phyloP scores from a whole-genome alignment of 2,113 vertebrate species.

The human (Homo sapiens) region GRCh38 chr3:25902501-25903000 shows the following conservation, averaged over 20 bases:
- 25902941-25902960: not conserved
- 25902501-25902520: constrained; percentile 43
- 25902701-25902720: constrained; percentile 16
- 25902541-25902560: constrained; percentile 30
- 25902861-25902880: constrained; percentile 62
- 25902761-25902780: constrained; percentile 55
- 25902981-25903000: constrained; percentile 48
- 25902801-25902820: constrained; percentile 55
- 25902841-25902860: constrained; percentile 66
- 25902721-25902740: constrained; percentile 46
- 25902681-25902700: constrained; percentile 55
- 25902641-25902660: constrained; percentile 49
- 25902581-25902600: not conserved
- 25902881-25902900: constrained; percentile 50
- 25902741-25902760: not conserved
- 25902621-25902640: not conserved
- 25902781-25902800: constrained; percentile 49
- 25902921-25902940: constrained; percentile 40
- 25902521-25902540: constrained; percentile 10
- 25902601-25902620: constrained; percentile 27
- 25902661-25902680: constrained; percentile 70
- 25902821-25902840: constrained; percentile 58
- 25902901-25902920: constrained; percentile 52
- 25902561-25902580: constrained; percentile 30
- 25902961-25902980: constrained; percentile 14